Evolutionary conservation across 2,888 invertebrate genomes (phyloP).

Genomic region (Cybosia mesomella): DNA sequence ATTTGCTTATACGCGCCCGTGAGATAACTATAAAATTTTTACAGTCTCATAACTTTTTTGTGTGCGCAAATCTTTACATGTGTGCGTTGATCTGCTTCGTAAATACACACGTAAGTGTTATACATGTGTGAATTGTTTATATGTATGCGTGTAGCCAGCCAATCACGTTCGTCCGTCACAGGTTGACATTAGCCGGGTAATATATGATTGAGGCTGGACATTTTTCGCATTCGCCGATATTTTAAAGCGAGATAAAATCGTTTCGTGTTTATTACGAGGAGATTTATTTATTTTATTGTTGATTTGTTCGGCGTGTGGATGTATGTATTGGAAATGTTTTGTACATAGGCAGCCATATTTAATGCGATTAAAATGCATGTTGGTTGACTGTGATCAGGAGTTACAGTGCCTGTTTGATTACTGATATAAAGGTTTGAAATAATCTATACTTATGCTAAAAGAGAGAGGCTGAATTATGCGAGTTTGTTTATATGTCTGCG

Average conservation of each 20-base stretch:
- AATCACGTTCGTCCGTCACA: slow-evolving; percentile 68
- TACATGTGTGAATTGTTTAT: slow-evolving; percentile 24
- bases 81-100: slow-evolving; percentile 6
- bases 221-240: slow-evolving; percentile 74
- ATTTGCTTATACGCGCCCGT: slow-evolving; percentile 52
- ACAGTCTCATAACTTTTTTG: slow-evolving; percentile 70
- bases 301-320: slow-evolving; percentile 43
- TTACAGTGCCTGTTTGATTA: background rate
- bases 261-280: slow-evolving; percentile 67
- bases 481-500: no score
- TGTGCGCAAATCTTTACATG: slow-evolving; percentile 33
- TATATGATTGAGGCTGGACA: slow-evolving; percentile 78
- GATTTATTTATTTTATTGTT: slow-evolving; percentile 60
- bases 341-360: background rate
- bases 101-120: background rate
- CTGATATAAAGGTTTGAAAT: background rate
- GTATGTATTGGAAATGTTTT: slow-evolving; percentile 10
- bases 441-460: background rate
- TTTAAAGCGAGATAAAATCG: slow-evolving; percentile 76
- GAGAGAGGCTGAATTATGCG: no score
- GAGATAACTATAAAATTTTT: slow-evolving; percentile 70
- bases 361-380: background rate
- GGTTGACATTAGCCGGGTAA: slow-evolving; percentile 74
- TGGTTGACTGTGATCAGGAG: background rate
- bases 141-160: slow-evolving; percentile 54